Evolutionary conservation across 2,888 invertebrate genomes (phyloP).

Genomic region (Aleiodes alternator): DNA sequence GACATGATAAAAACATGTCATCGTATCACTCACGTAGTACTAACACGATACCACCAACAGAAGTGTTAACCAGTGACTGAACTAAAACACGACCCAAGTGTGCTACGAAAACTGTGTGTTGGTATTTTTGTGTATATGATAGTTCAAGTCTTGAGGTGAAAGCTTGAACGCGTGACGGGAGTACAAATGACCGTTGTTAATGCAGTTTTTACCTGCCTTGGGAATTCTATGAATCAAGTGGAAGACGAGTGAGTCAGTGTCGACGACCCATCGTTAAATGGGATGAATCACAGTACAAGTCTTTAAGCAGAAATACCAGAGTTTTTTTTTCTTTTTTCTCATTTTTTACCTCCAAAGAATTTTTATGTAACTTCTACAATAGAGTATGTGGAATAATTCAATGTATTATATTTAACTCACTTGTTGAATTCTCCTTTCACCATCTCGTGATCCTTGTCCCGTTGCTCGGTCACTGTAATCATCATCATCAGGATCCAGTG

Average conservation of each 20-base stretch:
- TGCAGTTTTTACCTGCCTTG: slow-evolving; percentile 47
- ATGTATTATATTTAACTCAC: slow-evolving; percentile 70
- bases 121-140: slow-evolving; percentile 8
- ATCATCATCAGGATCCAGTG: slow-evolving; percentile 74
- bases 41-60: too few relatives aligned
- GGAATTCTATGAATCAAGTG: slow-evolving; percentile 56
- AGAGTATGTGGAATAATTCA: slow-evolving; percentile 3
- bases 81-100: slow-evolving; percentile 4
- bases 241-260: slow-evolving; percentile 50
- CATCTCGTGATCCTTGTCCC: slow-evolving; percentile 78
- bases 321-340: slow-evolving; percentile 8
- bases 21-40: neutral
- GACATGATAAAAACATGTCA: too few relatives aligned
- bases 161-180: slow-evolving; percentile 53
- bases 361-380: neutral
- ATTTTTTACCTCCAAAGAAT: neutral
- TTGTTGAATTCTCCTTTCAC: slow-evolving; percentile 86
- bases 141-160: slow-evolving; percentile 58
- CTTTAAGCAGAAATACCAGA: slow-evolving; percentile 14
- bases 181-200: slow-evolving; percentile 34
- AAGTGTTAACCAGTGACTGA: slow-evolving; percentile 3
- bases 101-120: slow-evolving; percentile 9
- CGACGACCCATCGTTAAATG: slow-evolving; percentile 42
- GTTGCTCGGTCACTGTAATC: slow-evolving; percentile 72
- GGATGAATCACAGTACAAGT: slow-evolving; percentile 43